A percentile compares a stretch with the other conserved stretches of the same genome.
These are phyloP conservation scores for Eudemis profundana DNA, from an alignment of 2,888 invertebrate genomes.

Conservation along the genomic window DNA sequence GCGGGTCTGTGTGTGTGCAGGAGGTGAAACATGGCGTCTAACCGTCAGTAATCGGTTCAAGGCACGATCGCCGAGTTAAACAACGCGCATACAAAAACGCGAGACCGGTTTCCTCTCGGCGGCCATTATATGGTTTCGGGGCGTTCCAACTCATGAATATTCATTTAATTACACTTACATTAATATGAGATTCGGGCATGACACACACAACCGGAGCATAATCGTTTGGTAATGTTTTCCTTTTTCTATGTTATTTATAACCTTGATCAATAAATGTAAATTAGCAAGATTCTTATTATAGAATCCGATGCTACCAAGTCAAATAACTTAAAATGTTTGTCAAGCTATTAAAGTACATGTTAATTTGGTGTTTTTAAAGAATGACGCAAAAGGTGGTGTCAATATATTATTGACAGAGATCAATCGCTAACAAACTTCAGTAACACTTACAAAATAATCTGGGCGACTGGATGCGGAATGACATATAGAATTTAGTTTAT, in stretches of 20 bases:
- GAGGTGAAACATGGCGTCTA: constrained; percentile 67
- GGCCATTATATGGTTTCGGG: constrained; percentile 71
- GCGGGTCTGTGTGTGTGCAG: constrained; percentile 72
- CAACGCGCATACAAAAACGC: constrained; percentile 70
- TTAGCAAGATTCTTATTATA: constrained; percentile 19
- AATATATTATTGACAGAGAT: neutral
- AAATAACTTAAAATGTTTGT: constrained; percentile 24
- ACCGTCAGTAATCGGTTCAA: constrained; percentile 68
- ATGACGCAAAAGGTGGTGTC: constrained; percentile 7
- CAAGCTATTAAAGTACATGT: constrained; percentile 42
- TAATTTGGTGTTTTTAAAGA: constrained; percentile 24
- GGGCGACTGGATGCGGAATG: neutral
- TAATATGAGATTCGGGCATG: constrained; percentile 66
- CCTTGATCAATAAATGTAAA: constrained; percentile 55
- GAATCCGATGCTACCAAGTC: constrained; percentile 5
- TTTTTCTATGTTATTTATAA: constrained; percentile 64
- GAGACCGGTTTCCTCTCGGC: constrained; percentile 66
- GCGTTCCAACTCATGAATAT: constrained; percentile 74
- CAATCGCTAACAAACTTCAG: neutral
- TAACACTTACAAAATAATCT: neutral
- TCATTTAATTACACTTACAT: constrained; percentile 69
- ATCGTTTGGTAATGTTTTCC: constrained; percentile 60
- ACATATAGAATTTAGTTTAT: neutral
- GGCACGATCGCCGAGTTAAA: constrained; percentile 66
- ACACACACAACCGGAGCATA: constrained; percentile 65